Conservation (phyloP, 2,888 invertebrate genomes). For the Tenodera sinensis region DNA sequence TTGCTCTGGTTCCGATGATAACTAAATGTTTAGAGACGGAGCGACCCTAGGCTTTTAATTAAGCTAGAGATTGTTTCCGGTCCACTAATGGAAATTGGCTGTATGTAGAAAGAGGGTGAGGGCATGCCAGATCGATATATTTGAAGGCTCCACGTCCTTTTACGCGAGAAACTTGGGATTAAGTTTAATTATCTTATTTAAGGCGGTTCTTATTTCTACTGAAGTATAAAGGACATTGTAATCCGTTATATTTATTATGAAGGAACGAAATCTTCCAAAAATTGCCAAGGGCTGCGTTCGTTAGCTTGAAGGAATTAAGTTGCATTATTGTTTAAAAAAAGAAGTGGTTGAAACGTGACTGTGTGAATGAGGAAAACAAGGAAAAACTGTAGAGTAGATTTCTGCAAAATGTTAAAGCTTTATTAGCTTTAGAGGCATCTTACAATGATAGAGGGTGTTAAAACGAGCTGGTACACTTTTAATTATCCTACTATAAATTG, state of each 20-base stretch:
- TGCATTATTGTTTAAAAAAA: too few species aligned
- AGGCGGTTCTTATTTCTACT: background rate
- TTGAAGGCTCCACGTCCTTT: background rate
- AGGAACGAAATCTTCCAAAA: too few species aligned
- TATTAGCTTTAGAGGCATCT: too few species aligned
- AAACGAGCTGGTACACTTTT: too few species aligned
- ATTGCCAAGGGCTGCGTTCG: too few species aligned
- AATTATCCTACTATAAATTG: too few species aligned
- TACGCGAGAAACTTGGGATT: background rate
- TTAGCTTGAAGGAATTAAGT: too few species aligned
- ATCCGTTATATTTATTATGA: background rate
- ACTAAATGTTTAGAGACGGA: conserved; percentile 3
- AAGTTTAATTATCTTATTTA: background rate
- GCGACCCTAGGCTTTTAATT: conserved; percentile 13
- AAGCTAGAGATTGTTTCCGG: conserved; percentile 13
- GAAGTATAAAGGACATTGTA: background rate
- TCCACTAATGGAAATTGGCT: conserved; percentile 13
- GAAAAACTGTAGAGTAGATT: too few species aligned
- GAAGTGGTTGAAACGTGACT: too few species aligned
- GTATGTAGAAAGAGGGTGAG: background rate
- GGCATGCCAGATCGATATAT: background rate
- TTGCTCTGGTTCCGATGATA: background rate
- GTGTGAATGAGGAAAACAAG: too few species aligned
- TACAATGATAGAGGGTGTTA: too few species aligned
- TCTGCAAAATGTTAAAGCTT: too few species aligned